These are phyloP conservation scores for Dynastes grantii DNA, from an alignment of 2,888 invertebrate species.

Conservation along the genomic window DNA sequence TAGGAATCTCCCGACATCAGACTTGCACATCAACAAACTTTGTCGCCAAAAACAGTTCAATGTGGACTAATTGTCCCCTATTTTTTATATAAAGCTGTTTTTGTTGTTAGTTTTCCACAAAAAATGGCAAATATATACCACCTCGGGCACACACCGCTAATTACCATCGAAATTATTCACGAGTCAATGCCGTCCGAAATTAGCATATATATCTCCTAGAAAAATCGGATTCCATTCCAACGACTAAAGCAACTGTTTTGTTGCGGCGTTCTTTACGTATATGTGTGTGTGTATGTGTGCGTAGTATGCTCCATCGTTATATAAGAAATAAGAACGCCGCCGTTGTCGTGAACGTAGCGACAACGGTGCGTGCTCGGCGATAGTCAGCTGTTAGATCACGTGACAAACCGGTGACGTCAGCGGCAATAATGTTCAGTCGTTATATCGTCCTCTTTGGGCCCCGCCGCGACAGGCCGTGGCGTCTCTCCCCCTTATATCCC, in stretches of 20 bases:
- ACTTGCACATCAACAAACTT: too few species aligned
- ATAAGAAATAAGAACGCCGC: constrained; percentile 46
- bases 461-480: constrained; percentile 45
- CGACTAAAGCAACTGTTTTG: constrained; percentile 29
- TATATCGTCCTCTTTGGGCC: constrained; percentile 57
- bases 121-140: not conserved
- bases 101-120: too few species aligned
- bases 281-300: not conserved
- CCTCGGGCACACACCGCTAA: not conserved
- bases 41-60: too few species aligned
- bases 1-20: too few species aligned
- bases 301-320: constrained; percentile 26
- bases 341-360: constrained; percentile 32
- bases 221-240: constrained; percentile 41
- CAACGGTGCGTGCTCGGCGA: constrained; percentile 64
- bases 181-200: constrained; percentile 15
- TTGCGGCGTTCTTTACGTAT: not conserved
- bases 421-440: constrained; percentile 63
- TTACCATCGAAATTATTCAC: constrained; percentile 31
- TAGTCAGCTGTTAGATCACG: constrained; percentile 68
- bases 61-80: too few species aligned
- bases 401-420: constrained; percentile 65
- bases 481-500: constrained; percentile 35
- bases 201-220: constrained; percentile 40
- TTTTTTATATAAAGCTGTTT: too few species aligned